Conservation (phyloP, 2,113 vertebrate species). For the Euleptes europaea region DNA sequence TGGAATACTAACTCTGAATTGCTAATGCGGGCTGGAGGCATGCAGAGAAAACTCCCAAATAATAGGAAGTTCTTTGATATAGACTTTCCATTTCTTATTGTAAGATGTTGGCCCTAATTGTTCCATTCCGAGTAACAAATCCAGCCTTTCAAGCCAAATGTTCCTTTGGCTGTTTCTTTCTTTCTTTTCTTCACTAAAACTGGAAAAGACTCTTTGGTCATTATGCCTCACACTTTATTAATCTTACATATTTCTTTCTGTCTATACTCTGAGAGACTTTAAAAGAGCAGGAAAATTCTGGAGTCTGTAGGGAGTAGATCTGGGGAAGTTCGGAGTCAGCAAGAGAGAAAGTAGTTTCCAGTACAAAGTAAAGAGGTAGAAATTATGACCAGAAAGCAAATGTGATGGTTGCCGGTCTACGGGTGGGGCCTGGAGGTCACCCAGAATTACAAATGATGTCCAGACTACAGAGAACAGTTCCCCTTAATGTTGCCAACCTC, state of each 20-base stretch:
- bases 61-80: slow-evolving; percentile 55
- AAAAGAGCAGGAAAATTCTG: background rate
- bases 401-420: too few relatives aligned
- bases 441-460: too few relatives aligned
- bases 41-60: slow-evolving; percentile 52
- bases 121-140: slow-evolving; percentile 26
- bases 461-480: too few relatives aligned
- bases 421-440: too few relatives aligned
- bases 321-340: background rate
- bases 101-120: slow-evolving; percentile 48
- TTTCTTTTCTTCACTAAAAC: background rate
- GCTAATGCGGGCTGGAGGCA: slow-evolving; percentile 48
- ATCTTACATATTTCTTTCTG: slow-evolving; percentile 16
- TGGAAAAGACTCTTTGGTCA: slow-evolving; percentile 32
- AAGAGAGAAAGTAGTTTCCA: background rate
- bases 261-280: background rate
- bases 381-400: background rate
- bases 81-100: slow-evolving; percentile 59
- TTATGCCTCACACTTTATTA: slow-evolving; percentile 14
- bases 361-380: background rate
- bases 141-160: slow-evolving; percentile 34
- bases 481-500: too few relatives aligned
- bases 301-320: background rate
- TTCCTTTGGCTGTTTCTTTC: slow-evolving; percentile 8
- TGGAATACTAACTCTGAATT: slow-evolving; percentile 57